Conservation (phyloP, 2,888 invertebrate species). For the Ommatoiulus sabulosus region DNA sequence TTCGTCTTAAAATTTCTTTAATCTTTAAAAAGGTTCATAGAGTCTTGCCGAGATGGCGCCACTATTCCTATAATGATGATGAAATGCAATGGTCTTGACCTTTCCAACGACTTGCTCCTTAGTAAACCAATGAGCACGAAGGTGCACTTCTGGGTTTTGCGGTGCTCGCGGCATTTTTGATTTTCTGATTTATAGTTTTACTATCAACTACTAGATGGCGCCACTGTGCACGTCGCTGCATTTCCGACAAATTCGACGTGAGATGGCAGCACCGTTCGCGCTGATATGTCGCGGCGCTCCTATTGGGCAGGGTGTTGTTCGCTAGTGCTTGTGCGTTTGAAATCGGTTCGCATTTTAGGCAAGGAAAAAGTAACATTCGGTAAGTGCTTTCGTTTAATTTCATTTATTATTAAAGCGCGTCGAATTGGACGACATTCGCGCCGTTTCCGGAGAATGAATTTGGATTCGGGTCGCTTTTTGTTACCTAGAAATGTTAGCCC, state of each 20-base stretch:
- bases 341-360: background rate
- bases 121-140: too few species aligned
- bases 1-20: too few species aligned
- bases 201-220: background rate
- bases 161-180: too few species aligned
- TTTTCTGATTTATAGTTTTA: too few species aligned
- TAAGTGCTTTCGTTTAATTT: conserved; percentile 1
- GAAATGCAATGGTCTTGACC: too few species aligned
- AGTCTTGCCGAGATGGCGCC: too few species aligned
- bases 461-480: background rate
- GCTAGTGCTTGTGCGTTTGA: background rate
- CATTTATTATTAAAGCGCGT: background rate
- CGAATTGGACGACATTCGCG: background rate
- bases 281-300: background rate
- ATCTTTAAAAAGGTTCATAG: too few species aligned
- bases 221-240: background rate
- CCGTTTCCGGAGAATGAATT: background rate
- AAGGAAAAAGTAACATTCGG: background rate
- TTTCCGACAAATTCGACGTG: background rate
- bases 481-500: background rate
- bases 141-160: too few species aligned
- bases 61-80: too few species aligned
- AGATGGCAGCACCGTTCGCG: background rate
- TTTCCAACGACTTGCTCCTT: too few species aligned
- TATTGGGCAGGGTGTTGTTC: background rate